Evolutionary conservation across 2,113 vertebrate species (phyloP), one percentile per base, ranked within the genome.

Genomic region (Xiphophorus hellerii): DNA sequence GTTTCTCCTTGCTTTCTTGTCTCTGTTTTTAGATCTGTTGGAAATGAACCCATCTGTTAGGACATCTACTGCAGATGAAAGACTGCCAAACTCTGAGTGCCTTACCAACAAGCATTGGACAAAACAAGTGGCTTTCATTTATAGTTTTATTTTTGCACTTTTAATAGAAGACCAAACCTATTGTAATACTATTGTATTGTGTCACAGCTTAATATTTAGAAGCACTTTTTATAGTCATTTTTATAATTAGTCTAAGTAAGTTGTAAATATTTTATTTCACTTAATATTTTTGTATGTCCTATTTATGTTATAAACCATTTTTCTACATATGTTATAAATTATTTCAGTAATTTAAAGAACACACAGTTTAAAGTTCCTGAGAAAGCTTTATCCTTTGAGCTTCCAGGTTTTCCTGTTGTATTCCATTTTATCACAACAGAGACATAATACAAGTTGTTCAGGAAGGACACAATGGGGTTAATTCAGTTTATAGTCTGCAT

Each of bases 271-370:
- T 72, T 73, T 42, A 42, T 6, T 37, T 78, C 28, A 63, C 66
- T 10, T 70, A n/a, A 64, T 65, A 25, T 10, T 82, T 58, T 42
- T 76, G 39, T 81, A 62, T 87, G 69, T 12, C 3, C 76, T 88
- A 90, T 90, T 90, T 89, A 86, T 89, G 4, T 62, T 74, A 37
- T 62, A 77, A 85, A 80, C 5, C 31, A 3, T 51, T 35, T 66
- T 73, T 29, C 28, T 28, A 6, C 5, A 68, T 72, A 12, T 68
- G 8, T 31, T 68, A 15, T 69, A 8, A 60, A 69, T 27, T 69
- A 12, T 71, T 61, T 3, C 5, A 37, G 8, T 28, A 28, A 8
- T 58, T 12, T 71, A 44, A 22, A 60, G 71, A 4, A 1, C 20
- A 13, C 37, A 61, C 17, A 39, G 17, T 66, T 63, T 60, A 1